phyloP scores from a whole-genome alignment of 2,113 vertebrate genomes.

The Tonatia bakeri region DNA sequence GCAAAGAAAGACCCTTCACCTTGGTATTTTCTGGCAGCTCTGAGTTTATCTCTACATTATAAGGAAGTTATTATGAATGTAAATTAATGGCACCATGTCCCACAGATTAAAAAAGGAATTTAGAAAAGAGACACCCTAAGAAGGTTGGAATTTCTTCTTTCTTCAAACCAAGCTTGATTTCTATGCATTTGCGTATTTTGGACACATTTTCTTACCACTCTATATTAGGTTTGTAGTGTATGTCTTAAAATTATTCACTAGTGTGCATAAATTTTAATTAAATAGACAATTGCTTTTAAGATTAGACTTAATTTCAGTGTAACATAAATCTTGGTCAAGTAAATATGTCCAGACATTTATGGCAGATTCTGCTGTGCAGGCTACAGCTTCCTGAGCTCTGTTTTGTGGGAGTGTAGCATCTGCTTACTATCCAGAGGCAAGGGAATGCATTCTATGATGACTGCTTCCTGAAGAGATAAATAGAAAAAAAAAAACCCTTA shows the following conservation, averaged over 20 bases:
- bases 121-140: background rate
- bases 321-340: slow-evolving; percentile 56
- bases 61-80: background rate
- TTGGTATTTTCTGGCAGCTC: background rate
- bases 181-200: background rate
- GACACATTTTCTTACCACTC: background rate
- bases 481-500: background rate
- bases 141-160: background rate
- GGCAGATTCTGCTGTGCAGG: background rate
- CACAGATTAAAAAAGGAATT: background rate
- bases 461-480: slow-evolving; percentile 60
- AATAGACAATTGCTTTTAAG: slow-evolving; percentile 47
- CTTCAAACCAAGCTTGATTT: background rate
- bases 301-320: slow-evolving; percentile 47
- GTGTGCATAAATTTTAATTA: slow-evolving; percentile 59
- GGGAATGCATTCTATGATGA: slow-evolving; percentile 32
- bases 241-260: slow-evolving; percentile 46
- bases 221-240: background rate
- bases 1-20: background rate
- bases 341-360: slow-evolving; percentile 56
- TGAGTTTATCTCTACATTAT: background rate
- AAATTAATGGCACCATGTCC: background rate
- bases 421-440: slow-evolving; percentile 58
- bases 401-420: slow-evolving; percentile 39
- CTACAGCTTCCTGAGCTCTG: background rate